Conservation (phyloP, 1,140 invertebrate species). For the Dendrolimus punctatus region DNA sequence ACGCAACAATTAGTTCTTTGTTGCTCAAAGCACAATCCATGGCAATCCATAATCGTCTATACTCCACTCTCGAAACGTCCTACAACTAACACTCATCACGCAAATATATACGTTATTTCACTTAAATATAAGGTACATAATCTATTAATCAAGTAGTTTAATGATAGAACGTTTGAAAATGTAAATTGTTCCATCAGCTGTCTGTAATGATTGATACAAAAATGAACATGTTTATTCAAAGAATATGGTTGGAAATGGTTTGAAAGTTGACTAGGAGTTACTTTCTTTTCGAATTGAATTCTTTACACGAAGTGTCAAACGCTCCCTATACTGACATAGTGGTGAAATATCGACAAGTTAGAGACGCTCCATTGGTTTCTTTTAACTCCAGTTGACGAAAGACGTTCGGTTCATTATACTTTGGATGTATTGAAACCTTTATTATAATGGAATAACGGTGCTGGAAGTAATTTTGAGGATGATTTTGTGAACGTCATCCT, state of each 20-base stretch:
- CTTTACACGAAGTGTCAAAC: slow-evolving; percentile 37
- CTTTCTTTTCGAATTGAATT: slow-evolving; percentile 7
- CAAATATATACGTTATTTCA: too few species aligned
- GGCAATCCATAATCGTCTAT: too few species aligned
- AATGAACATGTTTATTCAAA: slow-evolving; percentile 1
- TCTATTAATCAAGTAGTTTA: too few species aligned
- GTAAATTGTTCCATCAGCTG: too few species aligned
- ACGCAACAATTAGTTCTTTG: too few species aligned
- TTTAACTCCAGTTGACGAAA: slow-evolving; percentile 29
- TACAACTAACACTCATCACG: too few species aligned
- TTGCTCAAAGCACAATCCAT: too few species aligned
- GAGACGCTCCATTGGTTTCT: slow-evolving; percentile 32
- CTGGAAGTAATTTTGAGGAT: slow-evolving; percentile 7
- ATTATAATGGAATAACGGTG: slow-evolving; percentile 15
- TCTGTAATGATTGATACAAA: neutral
- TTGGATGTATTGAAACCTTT: slow-evolving; percentile 24
- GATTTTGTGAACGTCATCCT: too few species aligned
- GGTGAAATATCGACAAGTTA: slow-evolving; percentile 41
- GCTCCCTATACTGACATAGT: slow-evolving; percentile 39
- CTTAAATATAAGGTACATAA: too few species aligned
- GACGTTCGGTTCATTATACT: slow-evolving; percentile 23
- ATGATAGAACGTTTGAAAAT: too few species aligned
- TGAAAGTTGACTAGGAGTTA: slow-evolving; percentile 4
- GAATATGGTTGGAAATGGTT: slow-evolving; percentile 14
- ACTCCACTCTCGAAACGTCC: too few species aligned